phyloP scores from a whole-genome alignment of 2,797 vertebrate genomes.

The Gymnothorax reevesii region DNA sequence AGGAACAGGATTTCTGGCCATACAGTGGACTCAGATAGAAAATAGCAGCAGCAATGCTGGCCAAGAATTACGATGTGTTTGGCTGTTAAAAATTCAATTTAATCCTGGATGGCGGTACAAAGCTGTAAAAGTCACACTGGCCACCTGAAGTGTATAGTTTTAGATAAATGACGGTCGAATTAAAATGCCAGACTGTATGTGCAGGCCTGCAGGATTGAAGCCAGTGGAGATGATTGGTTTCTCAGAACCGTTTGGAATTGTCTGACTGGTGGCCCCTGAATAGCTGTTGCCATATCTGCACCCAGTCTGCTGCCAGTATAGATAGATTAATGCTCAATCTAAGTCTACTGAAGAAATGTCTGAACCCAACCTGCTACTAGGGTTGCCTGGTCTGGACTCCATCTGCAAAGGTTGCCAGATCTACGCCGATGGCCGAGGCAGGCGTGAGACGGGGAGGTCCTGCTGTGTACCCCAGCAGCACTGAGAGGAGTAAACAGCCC shows the following conservation, averaged over 20 bases:
- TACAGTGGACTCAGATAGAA: neutral
- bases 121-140: neutral
- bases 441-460: slow-evolving; percentile 18
- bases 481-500: slow-evolving; percentile 72
- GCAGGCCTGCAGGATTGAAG: neutral
- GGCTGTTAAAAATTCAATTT: neutral
- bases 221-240: neutral
- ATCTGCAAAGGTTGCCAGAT: slow-evolving; percentile 20
- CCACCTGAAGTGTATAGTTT: neutral
- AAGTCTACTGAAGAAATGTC: no score
- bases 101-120: neutral
- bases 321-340: neutral
- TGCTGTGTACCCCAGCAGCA: slow-evolving; percentile 33
- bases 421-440: slow-evolving; percentile 15
- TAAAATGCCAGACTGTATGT: neutral
- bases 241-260: neutral
- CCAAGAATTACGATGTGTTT: neutral
- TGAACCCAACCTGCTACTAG: neutral
- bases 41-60: neutral
- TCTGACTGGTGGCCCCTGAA: neutral
- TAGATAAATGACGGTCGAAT: neutral
- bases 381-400: neutral
- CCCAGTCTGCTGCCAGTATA: neutral
- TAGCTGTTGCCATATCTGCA: neutral
- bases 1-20: no score